phyloP scores from a whole-genome alignment of 2,113 vertebrate species.

The Ameiurus melas region DNA sequence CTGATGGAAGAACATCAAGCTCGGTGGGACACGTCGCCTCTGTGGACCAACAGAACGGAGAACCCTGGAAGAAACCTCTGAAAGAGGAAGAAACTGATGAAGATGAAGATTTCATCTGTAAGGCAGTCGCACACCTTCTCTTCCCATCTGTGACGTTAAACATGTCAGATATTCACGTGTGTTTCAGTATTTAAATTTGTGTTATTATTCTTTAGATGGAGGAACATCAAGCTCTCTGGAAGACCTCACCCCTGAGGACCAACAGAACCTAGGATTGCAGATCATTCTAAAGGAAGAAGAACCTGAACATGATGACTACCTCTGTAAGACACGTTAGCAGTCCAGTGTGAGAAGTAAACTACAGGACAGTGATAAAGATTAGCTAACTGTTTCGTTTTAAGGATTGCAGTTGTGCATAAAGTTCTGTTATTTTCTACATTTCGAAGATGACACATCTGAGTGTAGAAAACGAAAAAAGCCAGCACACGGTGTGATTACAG shows the following conservation, averaged over 20 bases:
- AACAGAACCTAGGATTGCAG: constrained; percentile 13
- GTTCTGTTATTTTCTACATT: not conserved
- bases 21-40: not conserved
- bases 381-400: not conserved
- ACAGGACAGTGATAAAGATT: not conserved
- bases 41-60: not conserved
- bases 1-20: constrained; percentile 12
- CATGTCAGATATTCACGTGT: not conserved
- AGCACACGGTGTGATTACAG: not conserved
- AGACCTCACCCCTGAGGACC: constrained; percentile 18
- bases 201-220: not conserved
- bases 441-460: not conserved
- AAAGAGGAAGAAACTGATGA: constrained; percentile 23
- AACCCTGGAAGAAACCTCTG: constrained; percentile 7
- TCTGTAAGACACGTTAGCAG: not conserved
- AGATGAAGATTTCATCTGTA: constrained; percentile 4
- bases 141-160: not conserved
- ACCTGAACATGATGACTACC: constrained; percentile 22
- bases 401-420: not conserved
- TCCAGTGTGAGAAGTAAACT: not conserved
- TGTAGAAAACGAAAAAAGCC: not conserved
- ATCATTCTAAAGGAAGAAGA: constrained; percentile 13
- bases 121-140: not conserved
- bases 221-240: constrained; percentile 17
- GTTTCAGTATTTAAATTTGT: not conserved